Evolutionary conservation across 1,140 invertebrate genomes (phyloP), one percentile per base, ranked within the genome.

Genomic region (Micrasema longulum): DNA sequence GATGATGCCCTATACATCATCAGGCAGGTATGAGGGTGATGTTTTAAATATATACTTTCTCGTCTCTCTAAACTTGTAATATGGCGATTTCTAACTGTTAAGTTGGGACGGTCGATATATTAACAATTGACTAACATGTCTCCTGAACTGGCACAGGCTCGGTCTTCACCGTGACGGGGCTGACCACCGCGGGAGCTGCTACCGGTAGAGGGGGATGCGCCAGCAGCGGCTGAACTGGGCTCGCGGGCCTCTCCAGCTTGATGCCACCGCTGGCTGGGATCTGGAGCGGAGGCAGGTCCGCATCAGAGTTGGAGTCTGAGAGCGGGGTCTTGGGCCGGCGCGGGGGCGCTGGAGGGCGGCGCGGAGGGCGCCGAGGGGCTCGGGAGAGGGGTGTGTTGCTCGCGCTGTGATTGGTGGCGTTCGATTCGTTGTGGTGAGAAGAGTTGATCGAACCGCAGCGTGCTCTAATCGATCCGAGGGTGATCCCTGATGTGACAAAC

Each of bases 401-500:
- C 1, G 7, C 18, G 11, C 18, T 50, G 20, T 63, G 45, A n/a
- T 52, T 23, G 43, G 38, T 38, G 1, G 16, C 26, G 14, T 12
- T 36, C 11, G 20, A 35, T 18, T 55, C 50, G 1, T 7, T 31
- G 20, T 41, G 66, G n/a, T 22, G 47, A 14, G 48, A 38, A 11
- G 52, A 26, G 12, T 26, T 31, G 2, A 20, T 48, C 3, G 52
- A 47, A 9, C 74, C 74, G 26, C 43, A 69, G 36, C 74, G 74
- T 6, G 57, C 71, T 26, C 62, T 55, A 7, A 76, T 53, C 1
- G 71, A 76, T 6, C 83, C 83, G 52, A 84, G 72, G 23, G 83
- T 81, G 63, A 85, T 82, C 22, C 84, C 83, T 38, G 77, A 71
- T 60, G 81, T 82, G 55, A 81, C 80, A 11, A 85, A 75, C 76